Conservation (phyloP, 2,888 invertebrate genomes). For the Aspidapion aeneum region DNA sequence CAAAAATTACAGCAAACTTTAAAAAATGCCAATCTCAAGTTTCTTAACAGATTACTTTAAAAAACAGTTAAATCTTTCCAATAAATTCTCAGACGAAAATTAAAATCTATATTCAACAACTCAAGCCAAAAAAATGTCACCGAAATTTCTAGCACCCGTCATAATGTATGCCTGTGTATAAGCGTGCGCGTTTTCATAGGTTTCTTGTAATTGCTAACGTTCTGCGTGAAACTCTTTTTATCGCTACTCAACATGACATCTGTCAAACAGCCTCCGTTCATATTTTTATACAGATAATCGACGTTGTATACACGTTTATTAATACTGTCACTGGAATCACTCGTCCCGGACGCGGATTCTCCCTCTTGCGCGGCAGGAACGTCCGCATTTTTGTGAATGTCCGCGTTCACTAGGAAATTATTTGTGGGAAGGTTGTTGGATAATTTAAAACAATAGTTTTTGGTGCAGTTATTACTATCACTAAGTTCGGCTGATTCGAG, state of each 20-base stretch:
- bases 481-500: constrained; percentile 1
- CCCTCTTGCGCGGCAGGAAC: too few species aligned
- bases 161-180: constrained; percentile 49
- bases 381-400: constrained; percentile 34
- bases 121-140: too few species aligned
- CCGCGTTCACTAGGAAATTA: constrained; percentile 34
- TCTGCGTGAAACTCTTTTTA: constrained; percentile 31
- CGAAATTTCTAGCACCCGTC: constrained; percentile 31
- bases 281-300: constrained; percentile 30
- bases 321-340: constrained; percentile 29
- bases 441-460: constrained; percentile 14
- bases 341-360: constrained; percentile 13
- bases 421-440: constrained; percentile 21
- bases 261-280: constrained; percentile 24
- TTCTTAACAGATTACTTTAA: too few species aligned
- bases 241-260: constrained; percentile 26
- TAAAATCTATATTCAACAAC: not conserved
- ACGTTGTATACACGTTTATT: constrained; percentile 28
- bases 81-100: too few species aligned
- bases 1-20: too few species aligned
- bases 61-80: not conserved
- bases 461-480: constrained; percentile 12
- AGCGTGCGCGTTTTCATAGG: constrained; percentile 43
- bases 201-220: constrained; percentile 38
- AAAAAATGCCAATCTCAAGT: too few species aligned